These are phyloP conservation scores for Protonibea diacanthus DNA, from an alignment of 2,797 vertebrate species.

Conservation along the genomic window DNA sequence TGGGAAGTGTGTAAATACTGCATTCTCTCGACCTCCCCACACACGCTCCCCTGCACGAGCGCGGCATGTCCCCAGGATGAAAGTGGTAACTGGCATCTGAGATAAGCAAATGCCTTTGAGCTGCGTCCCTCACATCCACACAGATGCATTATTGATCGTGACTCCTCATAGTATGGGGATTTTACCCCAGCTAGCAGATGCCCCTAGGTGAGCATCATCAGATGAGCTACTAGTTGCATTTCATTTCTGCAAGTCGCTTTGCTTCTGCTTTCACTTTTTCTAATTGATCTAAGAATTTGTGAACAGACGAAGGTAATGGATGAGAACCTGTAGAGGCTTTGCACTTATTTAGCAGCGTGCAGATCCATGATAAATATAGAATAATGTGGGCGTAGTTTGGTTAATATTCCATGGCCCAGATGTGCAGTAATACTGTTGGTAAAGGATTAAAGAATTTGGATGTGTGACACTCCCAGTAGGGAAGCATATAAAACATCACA, in stretches of 20 bases:
- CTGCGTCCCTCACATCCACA: slow-evolving; percentile 82
- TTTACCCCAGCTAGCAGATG: slow-evolving; percentile 67
- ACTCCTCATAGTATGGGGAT: slow-evolving; percentile 77
- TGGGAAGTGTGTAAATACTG: slow-evolving; percentile 82
- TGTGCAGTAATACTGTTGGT: slow-evolving; percentile 18
- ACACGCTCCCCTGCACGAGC: slow-evolving; percentile 56
- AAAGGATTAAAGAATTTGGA: slow-evolving; percentile 48
- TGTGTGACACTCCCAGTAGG: neutral
- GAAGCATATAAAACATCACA: slow-evolving; percentile 3
- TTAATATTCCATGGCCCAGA: slow-evolving; percentile 11
- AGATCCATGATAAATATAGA: slow-evolving; percentile 16
- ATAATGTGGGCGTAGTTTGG: neutral
- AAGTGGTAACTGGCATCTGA: slow-evolving; percentile 86
- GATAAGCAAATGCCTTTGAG: slow-evolving; percentile 87
- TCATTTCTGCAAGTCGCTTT: slow-evolving; percentile 50
- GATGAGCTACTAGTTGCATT: slow-evolving; percentile 67
- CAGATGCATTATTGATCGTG: slow-evolving; percentile 87
- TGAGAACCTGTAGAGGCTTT: slow-evolving; percentile 20
- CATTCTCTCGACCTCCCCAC: slow-evolving; percentile 69
- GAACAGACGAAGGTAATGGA: slow-evolving; percentile 38
- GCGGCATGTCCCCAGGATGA: slow-evolving; percentile 81
- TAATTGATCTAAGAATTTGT: slow-evolving; percentile 60
- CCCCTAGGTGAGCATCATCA: slow-evolving; percentile 68
- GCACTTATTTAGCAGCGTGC: slow-evolving; percentile 3
- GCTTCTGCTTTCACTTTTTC: slow-evolving; percentile 22